A percentile compares a stretch with the other conserved stretches of the same genome.
Evolutionary conservation across 2,113 vertebrate genomes (phyloP).

Genomic region (Chlorodrepanis virens): DNA sequence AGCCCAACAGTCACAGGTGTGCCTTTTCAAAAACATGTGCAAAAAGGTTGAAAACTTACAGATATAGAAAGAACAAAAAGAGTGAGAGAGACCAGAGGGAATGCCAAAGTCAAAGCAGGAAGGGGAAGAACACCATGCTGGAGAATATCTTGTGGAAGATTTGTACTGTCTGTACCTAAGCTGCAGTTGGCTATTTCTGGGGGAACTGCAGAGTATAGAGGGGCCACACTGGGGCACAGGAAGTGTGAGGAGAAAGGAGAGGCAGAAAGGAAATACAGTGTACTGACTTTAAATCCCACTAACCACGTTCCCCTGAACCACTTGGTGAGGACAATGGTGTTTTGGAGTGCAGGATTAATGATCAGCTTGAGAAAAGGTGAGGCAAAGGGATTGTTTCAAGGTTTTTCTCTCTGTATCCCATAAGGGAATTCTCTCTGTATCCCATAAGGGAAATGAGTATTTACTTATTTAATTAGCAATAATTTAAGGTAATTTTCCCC

Average conservation of each 20-base stretch:
- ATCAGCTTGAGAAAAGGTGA: neutral
- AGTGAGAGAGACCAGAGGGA: neutral
- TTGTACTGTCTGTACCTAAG: neutral
- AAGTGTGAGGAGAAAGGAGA: neutral
- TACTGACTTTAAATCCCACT: neutral
- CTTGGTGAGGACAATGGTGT: neutral
- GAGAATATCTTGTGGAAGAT: neutral
- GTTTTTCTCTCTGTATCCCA: neutral
- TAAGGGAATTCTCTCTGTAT: neutral
- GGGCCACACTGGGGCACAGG: rapidly evolving
- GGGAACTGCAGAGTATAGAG: neutral
- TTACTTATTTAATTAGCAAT: neutral
- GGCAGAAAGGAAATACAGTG: neutral
- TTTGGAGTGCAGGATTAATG: neutral
- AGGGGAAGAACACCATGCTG: neutral
- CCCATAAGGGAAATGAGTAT: rapidly evolving
- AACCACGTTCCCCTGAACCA: rapidly evolving
- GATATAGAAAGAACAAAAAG: neutral
- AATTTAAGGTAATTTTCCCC: neutral
- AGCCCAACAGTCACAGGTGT: neutral
- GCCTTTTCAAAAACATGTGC: neutral
- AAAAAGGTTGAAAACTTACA: neutral
- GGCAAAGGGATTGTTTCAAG: neutral
- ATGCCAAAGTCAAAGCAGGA: neutral
- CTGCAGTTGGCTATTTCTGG: neutral